Evolutionary conservation across 2,888 invertebrate species (phyloP).

Genomic region (Parochlus steinenii): DNA sequence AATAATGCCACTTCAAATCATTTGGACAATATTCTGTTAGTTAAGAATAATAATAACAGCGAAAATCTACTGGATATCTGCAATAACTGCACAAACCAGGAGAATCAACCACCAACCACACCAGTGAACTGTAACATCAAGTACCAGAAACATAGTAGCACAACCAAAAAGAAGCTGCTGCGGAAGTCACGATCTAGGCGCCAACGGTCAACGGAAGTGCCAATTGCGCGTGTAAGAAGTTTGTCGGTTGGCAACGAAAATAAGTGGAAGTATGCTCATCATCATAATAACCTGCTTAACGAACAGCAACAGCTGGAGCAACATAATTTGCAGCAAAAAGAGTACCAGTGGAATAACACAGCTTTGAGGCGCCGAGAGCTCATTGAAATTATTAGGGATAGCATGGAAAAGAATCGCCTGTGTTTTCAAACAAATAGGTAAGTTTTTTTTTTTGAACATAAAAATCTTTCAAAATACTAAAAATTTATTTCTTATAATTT

Average conservation of each 20-base stretch:
- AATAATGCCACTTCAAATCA: not conserved
- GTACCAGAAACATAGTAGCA: conserved; percentile 27
- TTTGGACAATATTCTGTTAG: conserved; percentile 3
- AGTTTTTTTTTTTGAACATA: conserved; percentile 16
- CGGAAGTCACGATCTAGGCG: conserved; percentile 25
- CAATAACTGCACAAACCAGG: no score
- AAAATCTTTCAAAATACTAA: conserved; percentile 1
- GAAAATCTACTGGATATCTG: no score
- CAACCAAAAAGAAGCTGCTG: conserved; percentile 28
- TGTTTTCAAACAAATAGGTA: conserved; percentile 70
- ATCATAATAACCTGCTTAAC: conserved; percentile 4
- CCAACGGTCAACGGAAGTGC: conserved; percentile 24
- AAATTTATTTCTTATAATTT: conserved; percentile 8
- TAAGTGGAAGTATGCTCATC: conserved; percentile 19
- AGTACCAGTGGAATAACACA: conserved; percentile 25
- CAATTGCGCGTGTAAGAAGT: conserved; percentile 26
- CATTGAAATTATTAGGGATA: conserved; percentile 73
- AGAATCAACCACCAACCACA: not conserved
- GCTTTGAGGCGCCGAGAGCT: conserved; percentile 66
- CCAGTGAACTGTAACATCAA: not conserved
- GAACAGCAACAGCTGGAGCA: not conserved
- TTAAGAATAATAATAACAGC: conserved; percentile 8
- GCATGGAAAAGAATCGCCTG: conserved; percentile 81
- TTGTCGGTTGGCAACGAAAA: conserved; percentile 30
- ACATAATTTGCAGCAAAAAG: not conserved